Conservation (phyloP, 2,888 invertebrate species). For the Eristalis arbustorum region DNA sequence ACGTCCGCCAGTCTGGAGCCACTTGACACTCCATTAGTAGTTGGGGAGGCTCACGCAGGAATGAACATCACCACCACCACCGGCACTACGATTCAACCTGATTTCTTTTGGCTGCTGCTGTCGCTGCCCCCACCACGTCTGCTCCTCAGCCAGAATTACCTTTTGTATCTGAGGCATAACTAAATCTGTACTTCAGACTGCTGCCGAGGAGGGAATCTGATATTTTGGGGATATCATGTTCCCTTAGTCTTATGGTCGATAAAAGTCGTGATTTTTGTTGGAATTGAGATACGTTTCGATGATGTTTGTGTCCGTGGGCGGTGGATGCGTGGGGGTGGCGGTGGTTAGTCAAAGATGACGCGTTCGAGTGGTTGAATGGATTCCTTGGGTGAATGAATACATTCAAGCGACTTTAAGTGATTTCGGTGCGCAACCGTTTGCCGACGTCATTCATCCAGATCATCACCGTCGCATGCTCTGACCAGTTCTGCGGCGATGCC, state of each 20-base stretch:
- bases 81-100: slow-evolving; percentile 38
- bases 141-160: slow-evolving; percentile 44
- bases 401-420: neutral
- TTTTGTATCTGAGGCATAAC: slow-evolving; percentile 64
- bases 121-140: slow-evolving; percentile 15
- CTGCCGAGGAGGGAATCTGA: slow-evolving; percentile 43
- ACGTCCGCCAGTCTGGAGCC: slow-evolving; percentile 71
- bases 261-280: slow-evolving; percentile 50
- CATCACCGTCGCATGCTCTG: too few relatives aligned
- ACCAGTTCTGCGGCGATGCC: neutral
- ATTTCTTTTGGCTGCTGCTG: slow-evolving; percentile 18
- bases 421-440: neutral
- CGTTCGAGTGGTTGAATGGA: neutral
- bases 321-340: neutral
- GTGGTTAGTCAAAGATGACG: slow-evolving; percentile 34
- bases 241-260: slow-evolving; percentile 48
- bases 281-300: neutral
- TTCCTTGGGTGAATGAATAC: neutral
- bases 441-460: neutral
- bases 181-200: slow-evolving; percentile 51
- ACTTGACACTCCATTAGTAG: slow-evolving; percentile 71
- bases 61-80: slow-evolving; percentile 46
- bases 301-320: neutral
- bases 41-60: slow-evolving; percentile 68
- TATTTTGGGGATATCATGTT: slow-evolving; percentile 57